Base-by-base conservation (phyloP, 2,888 invertebrate species). In the Protonemura montana region DNA sequence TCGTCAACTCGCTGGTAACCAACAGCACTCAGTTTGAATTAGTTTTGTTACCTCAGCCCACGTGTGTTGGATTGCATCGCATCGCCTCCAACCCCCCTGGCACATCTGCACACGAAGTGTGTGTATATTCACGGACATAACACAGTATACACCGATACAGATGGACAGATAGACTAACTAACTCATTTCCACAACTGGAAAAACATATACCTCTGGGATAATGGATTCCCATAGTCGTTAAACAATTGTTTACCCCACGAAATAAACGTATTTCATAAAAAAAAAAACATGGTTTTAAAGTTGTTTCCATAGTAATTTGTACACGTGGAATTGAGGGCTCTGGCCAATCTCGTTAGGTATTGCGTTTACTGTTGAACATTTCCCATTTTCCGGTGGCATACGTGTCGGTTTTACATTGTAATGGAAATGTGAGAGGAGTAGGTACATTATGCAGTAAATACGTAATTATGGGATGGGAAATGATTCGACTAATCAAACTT, bases 41-140 rank as follows among this genome's bases (percentile, higher is more conserved):
- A 86, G 85, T 85, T 86, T 35, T 84, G 85, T 84, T 85, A 80
- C 84, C 85, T 0, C 86, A 82, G 42, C 42, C 80, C 78, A 77
- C 80, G 82, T 26, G 82, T 2, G 0, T 29, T n/a, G 59, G 59
- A 21, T 59, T 59, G 59, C 59, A 59, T 59, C 1, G 59, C 35
- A 21, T 59, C 59, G 78, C 28, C 28, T n/a, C 28, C 21, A 27
- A 78, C 78, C 78, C 26, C 78, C 78, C 28, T 2, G 16, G 21
- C 78, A 28, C 29, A 81, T 81, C 28, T 81, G 81, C 81, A 81
- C 30, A 30, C 30, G 81, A 81, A 81, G 78, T 78, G 28, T 28
- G n/a, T n/a, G n/a, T n/a, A n/a, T n/a, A 6, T 76, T 25, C 76
- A 28, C 28, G n/a, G 27, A 78, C 78, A 21, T 25, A 76, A 3